These are phyloP conservation scores for Esox masquinongy DNA, from an alignment of 2,797 vertebrate species.

Conservation along the genomic window DNA sequence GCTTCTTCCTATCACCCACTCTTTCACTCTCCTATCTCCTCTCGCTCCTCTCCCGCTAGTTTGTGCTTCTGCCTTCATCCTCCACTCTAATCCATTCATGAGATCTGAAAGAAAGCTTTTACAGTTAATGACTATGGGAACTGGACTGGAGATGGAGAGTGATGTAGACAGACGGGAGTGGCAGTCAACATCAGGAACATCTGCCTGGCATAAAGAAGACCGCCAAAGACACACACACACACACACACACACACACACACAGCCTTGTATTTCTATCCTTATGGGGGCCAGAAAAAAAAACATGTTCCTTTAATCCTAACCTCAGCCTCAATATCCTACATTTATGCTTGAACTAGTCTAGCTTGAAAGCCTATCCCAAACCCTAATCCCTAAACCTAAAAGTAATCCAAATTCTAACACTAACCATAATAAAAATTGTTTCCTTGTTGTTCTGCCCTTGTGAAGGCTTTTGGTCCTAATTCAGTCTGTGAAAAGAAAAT, in stretches of 20 bases:
- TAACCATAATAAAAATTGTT: too few species aligned
- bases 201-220: neutral
- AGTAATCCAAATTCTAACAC: too few species aligned
- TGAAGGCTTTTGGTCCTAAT: too few species aligned
- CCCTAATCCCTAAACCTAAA: too few species aligned
- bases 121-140: slow-evolving; percentile 31
- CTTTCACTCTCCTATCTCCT: neutral
- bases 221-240: neutral
- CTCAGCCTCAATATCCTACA: too few species aligned
- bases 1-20: neutral
- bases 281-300: too few species aligned
- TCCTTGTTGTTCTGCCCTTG: too few species aligned
- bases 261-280: neutral
- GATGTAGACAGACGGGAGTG: neutral
- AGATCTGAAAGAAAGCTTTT: slow-evolving; percentile 9
- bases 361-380: too few species aligned
- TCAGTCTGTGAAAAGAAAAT: too few species aligned
- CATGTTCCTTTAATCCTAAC: too few species aligned
- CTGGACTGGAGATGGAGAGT: slow-evolving; percentile 1
- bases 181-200: slow-evolving; percentile 8
- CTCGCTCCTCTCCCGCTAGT: neutral
- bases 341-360: too few species aligned
- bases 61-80: slow-evolving; percentile 17
- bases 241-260: neutral
- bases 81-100: slow-evolving; percentile 12